Base-by-base conservation (phyloP, 2,888 invertebrate genomes). In the Phortica okadai region DNA sequence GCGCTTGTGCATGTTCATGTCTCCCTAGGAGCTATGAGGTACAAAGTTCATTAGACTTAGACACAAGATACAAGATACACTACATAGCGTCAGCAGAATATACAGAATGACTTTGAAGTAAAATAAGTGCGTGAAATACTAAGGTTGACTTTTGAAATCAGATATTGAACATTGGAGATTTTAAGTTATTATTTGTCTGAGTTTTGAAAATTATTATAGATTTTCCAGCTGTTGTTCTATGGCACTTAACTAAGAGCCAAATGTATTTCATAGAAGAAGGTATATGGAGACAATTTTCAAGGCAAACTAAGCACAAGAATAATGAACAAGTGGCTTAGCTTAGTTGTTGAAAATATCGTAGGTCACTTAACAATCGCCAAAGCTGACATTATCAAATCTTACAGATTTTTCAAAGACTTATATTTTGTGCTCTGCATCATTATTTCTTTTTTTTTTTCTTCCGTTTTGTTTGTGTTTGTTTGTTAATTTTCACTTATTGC, bases 401-500 rank as follows among this genome's bases (percentile, higher is more conserved):
- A 50, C 10, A 50, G 2, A 50, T 50, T 50, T 50, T 2, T 50
- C 50, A 50, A 11, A 50, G 50, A 11, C 50, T 50, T 50, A 50
- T 50, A 11, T 50, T 50, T 50, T 50, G 50, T 50, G 14, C 50
- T 1, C 50, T 11, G 10, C 45, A 45, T 4, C 33, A 33, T 33
- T 56, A 14, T n/a, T 16, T 10, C 8, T 21, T 8, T 10, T 10
- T 21, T 21, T n/a, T 10, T 54, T 16, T 14, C 54, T 16, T 58
- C 14, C 21, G 69, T 44, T n/a, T 14, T 44, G n/a, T 75, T 62
- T 62, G 33, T 33, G 33, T 33, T 33, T 33, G 33, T 44, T 67
- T 45, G 45, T 16, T 54, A 58, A 59, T 76, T 76, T 74, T 74
- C 70, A 74, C 59, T 73, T 73, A 66, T n/a, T 67, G 45, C 69